Evolutionary conservation across 2,113 vertebrate genomes (phyloP).

Genomic region (Irena cyanogastra): DNA sequence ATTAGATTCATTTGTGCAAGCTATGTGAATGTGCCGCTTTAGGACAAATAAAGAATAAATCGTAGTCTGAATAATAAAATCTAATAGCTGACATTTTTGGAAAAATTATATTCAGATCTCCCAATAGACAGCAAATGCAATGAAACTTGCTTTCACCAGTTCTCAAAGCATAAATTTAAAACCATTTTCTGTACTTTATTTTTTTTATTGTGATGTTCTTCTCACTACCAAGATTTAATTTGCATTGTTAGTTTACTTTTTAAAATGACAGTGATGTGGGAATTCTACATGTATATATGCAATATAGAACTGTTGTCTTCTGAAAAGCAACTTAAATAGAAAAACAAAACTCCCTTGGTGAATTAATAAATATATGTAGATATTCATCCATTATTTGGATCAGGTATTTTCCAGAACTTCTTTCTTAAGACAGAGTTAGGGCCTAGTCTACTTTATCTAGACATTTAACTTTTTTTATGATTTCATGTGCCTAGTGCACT

Average conservation of each 20-base stretch:
- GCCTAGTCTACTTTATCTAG: neutral
- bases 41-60: neutral
- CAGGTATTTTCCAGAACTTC: neutral
- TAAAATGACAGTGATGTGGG: neutral
- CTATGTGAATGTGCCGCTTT: neutral
- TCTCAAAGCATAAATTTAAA: neutral
- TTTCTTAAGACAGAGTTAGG: neutral
- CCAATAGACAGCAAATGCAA: neutral
- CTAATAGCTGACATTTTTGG: neutral
- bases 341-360: neutral
- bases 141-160: neutral
- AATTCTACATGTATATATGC: neutral
- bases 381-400: neutral
- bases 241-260: neutral
- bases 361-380: neutral
- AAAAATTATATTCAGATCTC: neutral
- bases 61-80: neutral
- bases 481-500: neutral
- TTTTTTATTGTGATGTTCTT: neutral
- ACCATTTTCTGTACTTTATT: neutral
- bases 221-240: neutral
- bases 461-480: neutral
- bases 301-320: neutral
- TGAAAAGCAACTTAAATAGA: neutral
- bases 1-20: neutral